Base-by-base conservation (phyloP, 2,888 invertebrate species). In the Acrobasis consociella region DNA sequence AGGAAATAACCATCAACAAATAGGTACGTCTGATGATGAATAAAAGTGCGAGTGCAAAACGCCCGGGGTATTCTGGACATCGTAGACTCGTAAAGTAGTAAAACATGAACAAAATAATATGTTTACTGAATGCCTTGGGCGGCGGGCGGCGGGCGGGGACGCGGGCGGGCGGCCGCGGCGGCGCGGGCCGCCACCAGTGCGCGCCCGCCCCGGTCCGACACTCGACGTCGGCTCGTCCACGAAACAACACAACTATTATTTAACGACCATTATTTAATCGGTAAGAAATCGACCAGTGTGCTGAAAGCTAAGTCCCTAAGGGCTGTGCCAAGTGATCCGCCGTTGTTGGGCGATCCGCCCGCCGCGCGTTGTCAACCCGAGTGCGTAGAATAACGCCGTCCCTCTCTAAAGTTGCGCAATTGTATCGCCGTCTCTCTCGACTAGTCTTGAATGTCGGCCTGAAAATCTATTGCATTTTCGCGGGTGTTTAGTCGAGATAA, bases 201-300 rank as follows among this genome's bases (percentile, higher is more conserved):
- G 87, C 92, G 91, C 88, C 91, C 85, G 85, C 82, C 89, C 90
- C 71, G 90, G 88, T 86, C 89, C 91, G 89, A 91, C 91, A 92
- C 91, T 92, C 92, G 88, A 92, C 92, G 92, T 92, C 92, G 91
- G 92, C 91, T 92, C 91, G 89, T 91, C 91, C 83, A 86, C 88
- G 85, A 89, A 81, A 85, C 84, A 82, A 90, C 85, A 90, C 89
- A 81, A 76, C 76, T 83, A 81, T 83, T 83, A 83, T 83, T 80
- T 82, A 82, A 85, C 91, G 89, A 90, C 86, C 86, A 86, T 81
- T 87, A 85, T 86, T 80, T 82, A 82, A 89, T 83, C 91, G 91
- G 92, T 92, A 92, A 92, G 91, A 85, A 75, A 78, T 73, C 77
- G 71, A 72, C 78, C 77, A 86, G 89, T 87, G 89, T 76, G 78